Percentiles rank a stretch among this genome's conserved stretches.
phyloP scores from a whole-genome alignment of 2,888 invertebrate species.

The Apamea monoglypha region DNA sequence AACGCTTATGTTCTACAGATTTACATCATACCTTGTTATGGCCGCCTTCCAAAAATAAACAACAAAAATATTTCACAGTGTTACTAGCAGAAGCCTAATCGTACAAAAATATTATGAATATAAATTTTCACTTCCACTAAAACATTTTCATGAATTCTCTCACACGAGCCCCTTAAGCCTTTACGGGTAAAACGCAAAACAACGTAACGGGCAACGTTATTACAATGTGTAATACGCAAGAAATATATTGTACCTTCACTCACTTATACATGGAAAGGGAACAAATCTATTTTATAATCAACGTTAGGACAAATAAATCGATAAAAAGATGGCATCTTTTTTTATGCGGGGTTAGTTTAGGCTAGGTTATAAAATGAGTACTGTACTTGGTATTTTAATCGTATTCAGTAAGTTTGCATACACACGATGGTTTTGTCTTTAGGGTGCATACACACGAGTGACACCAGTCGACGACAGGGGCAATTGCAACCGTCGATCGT shows the following conservation, averaged over 20 bases:
- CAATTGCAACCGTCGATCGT: no score
- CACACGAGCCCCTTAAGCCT: conserved; percentile 40
- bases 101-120: conserved; percentile 56
- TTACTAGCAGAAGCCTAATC: conserved; percentile 35
- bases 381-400: no score
- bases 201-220: conserved; percentile 43
- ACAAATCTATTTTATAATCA: neutral
- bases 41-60: conserved; percentile 12
- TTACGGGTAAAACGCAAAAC: conserved; percentile 50
- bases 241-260: conserved; percentile 33
- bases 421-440: no score
- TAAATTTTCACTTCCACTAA: conserved; percentile 57
- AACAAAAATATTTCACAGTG: conserved; percentile 25
- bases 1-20: neutral
- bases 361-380: no score
- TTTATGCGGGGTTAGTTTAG: no score
- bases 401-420: no score
- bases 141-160: conserved; percentile 47
- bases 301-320: neutral
- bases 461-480: no score
- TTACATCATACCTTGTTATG: neutral
- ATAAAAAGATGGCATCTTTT: neutral
- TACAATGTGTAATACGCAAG: conserved; percentile 39
- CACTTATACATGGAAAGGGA: neutral
- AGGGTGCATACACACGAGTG: no score